Conservation (phyloP, 2,888 invertebrate genomes). For the Pachydiplax longipennis region DNA sequence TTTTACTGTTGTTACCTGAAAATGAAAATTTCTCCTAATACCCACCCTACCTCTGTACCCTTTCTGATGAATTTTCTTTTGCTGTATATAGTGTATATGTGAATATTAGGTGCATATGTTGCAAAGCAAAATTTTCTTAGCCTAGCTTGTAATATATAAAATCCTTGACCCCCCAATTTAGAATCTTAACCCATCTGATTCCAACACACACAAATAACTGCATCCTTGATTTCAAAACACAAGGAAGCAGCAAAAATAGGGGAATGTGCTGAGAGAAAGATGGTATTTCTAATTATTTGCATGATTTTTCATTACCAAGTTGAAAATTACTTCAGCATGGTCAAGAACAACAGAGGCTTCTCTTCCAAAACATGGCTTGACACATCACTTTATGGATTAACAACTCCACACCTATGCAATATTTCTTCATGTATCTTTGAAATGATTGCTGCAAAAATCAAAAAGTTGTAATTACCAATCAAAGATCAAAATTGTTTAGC, state of each 20-base stretch:
- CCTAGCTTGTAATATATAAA: conserved; percentile 28
- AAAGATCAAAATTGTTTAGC: no score
- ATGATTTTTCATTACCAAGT: background rate
- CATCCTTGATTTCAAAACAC: background rate
- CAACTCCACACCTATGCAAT: conserved; percentile 29
- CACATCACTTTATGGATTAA: conserved; percentile 1
- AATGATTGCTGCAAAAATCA: background rate
- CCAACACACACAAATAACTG: conserved; percentile 5
- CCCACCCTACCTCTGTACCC: conserved; percentile 29
- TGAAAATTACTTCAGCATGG: background rate
- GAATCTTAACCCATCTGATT: background rate
- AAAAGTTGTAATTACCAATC: background rate
- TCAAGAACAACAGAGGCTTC: background rate
- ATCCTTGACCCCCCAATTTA: conserved; percentile 4
- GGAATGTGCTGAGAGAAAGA: background rate
- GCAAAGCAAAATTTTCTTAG: conserved; percentile 45
- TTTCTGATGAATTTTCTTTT: conserved; percentile 46
- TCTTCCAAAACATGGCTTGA: background rate
- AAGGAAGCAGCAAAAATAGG: background rate
- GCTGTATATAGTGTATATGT: conserved; percentile 51
- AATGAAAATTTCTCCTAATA: conserved; percentile 29
- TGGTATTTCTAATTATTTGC: background rate
- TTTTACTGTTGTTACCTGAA: conserved; percentile 51
- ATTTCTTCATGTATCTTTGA: background rate
- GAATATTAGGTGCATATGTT: conserved; percentile 46